Base-by-base conservation (phyloP, 2,113 vertebrate genomes). In the Tachuris rubrigastra region DNA sequence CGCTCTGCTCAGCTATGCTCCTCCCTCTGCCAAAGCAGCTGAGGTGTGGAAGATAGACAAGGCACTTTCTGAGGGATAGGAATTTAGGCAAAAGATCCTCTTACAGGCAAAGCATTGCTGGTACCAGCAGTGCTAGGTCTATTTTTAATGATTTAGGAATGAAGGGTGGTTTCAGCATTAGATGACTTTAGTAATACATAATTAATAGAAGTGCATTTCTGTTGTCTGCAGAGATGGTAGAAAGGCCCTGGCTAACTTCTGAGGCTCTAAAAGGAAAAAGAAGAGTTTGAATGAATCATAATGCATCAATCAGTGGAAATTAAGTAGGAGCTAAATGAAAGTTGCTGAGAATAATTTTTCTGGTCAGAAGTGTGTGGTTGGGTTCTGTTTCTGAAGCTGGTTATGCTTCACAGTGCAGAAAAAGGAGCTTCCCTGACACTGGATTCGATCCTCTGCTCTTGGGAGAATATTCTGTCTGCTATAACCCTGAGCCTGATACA, bases 401-500 rank as follows among this genome's bases (percentile, higher is more conserved):
- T 71, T 4, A 5, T 47, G 47, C 59, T 90, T 53, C 52, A 42
- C 0, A 1, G n/a, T 1, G 1, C 35, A 46, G 30, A 0, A 0
- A 20, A 77, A 77, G 27, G 33, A 90, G n/a, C 55, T 27, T 69
- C 49, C 12, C 5, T 4, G 49, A 22, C 3, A 5, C 41, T 30
- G 44, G 46, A 71, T 90, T 67, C 0, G 0, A 31, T 46, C 22
- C 22, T 68, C 31, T 2, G 2, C 23, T 37, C 14, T 22, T n/a
- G 31, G 56, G 46, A 77, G n/a, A 73, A 22, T 24, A n/a, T 59
- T 78, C 52, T 4, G 4, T n/a, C 30, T 21, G 46, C 37, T 60
- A 0, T 15, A 66, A 68, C 39, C 14, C 55, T 21, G 59, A 59
- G 18, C 63, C 39, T 10, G 30, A 50, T 55, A 46, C 12, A 73